Evolutionary conservation across 64 coral and sea anemone genomes (phyloP).

Genomic region (Acropora tenuis): DNA sequence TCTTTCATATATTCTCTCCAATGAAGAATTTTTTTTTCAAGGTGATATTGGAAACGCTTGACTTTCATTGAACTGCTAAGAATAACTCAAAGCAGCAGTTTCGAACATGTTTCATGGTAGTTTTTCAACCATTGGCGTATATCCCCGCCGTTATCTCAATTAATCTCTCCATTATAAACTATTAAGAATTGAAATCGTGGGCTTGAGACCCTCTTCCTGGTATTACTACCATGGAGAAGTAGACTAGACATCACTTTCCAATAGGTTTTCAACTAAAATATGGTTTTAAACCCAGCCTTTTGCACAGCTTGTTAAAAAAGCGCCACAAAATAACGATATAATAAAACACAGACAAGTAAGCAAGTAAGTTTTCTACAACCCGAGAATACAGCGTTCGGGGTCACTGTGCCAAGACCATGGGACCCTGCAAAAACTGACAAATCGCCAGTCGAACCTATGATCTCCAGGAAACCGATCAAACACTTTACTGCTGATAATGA

Average conservation of each 20-base stretch:
- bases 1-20: conserved; percentile 9
- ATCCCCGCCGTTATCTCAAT: conserved; percentile 21
- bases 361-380: too few relatives aligned
- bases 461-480: neutral
- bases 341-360: too few relatives aligned
- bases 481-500: neutral
- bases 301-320: too few relatives aligned
- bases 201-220: neutral
- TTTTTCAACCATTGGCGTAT: conserved; percentile 5
- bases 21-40: conserved; percentile 7
- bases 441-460: too few relatives aligned
- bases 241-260: too few relatives aligned
- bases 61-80: neutral
- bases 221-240: too few relatives aligned
- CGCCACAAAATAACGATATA: too few relatives aligned
- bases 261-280: too few relatives aligned
- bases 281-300: too few relatives aligned
- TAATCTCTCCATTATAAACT: neutral
- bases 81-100: conserved; percentile 7
- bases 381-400: too few relatives aligned
- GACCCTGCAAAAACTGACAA: too few relatives aligned
- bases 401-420: too few relatives aligned
- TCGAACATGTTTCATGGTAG: neutral
- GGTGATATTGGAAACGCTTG: conserved; percentile 3
- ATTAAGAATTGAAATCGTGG: neutral